These are phyloP conservation scores for Sibirionetta formosa DNA, from an alignment of 2,797 vertebrate species.

Conservation along the genomic window DNA sequence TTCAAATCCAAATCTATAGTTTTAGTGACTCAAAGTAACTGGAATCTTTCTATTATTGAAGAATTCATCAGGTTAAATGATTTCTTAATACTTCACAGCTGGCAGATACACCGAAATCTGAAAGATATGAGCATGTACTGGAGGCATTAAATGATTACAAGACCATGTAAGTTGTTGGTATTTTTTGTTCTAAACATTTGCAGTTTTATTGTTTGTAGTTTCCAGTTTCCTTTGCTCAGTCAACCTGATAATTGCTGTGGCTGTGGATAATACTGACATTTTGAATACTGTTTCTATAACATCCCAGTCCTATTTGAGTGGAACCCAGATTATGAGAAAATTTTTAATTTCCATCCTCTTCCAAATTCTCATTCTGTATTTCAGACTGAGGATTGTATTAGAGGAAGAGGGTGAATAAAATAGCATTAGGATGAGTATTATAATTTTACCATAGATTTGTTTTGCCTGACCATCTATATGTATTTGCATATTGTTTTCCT, in stretches of 20 bases:
- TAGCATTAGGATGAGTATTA: neutral
- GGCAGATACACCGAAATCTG: slow-evolving; percentile 90
- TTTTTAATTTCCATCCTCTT: neutral
- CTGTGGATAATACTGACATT: neutral
- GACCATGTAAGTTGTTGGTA: slow-evolving; percentile 89
- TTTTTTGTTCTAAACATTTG: neutral
- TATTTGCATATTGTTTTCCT: neutral
- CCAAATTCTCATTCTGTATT: neutral
- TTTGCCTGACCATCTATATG: too few relatives aligned
- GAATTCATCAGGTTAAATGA: slow-evolving; percentile 64
- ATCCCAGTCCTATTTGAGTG: neutral
- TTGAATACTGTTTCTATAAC: neutral
- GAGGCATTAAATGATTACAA: slow-evolving; percentile 96
- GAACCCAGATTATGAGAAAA: neutral
- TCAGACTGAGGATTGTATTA: neutral
- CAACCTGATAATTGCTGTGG: neutral
- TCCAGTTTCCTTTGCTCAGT: neutral
- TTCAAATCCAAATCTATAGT: neutral
- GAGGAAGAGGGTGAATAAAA: neutral
- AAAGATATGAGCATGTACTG: slow-evolving; percentile 92
- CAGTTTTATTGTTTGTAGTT: neutral
- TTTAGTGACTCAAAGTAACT: neutral
- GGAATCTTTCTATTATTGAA: slow-evolving; percentile 41
- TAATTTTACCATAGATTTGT: neutral
- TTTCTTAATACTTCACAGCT: slow-evolving; percentile 88